A percentile compares a stretch with the other conserved stretches of the same genome.
Conservation (phyloP, 2,113 vertebrate species). For the Procavia capensis region DNA sequence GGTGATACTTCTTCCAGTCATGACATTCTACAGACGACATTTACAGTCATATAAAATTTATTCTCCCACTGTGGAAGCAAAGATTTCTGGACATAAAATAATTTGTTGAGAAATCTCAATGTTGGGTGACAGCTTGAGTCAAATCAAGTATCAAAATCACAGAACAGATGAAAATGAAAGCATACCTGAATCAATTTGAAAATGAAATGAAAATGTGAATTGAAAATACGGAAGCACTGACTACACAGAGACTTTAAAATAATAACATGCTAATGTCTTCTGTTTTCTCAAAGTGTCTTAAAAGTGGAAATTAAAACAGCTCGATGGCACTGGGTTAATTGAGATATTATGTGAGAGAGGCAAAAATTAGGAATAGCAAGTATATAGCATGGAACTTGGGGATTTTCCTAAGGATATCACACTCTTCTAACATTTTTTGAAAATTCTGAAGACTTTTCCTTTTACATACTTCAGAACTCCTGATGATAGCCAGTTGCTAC, state of each 20-base stretch:
- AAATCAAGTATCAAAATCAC: neutral
- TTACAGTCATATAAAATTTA: neutral
- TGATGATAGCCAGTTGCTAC: neutral
- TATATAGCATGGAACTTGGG: neutral
- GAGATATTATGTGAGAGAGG: neutral
- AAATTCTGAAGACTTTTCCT: neutral
- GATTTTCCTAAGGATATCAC: neutral
- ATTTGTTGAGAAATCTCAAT: neutral
- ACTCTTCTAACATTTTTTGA: neutral
- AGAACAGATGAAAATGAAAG: neutral
- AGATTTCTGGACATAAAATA: neutral
- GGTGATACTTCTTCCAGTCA: neutral
- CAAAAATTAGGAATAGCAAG: neutral
- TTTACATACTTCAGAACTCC: conserved; percentile 31
- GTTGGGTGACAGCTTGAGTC: neutral
- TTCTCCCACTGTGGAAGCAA: neutral
- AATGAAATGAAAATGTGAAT: conserved; percentile 8
- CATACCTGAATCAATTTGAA: neutral
- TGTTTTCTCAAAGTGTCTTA: neutral
- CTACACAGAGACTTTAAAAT: neutral
- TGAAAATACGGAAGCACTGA: neutral
- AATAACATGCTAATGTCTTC: neutral
- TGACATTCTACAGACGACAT: neutral
- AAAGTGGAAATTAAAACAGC: neutral
- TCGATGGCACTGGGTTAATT: too few relatives aligned